Base-by-base conservation (phyloP, 2,797 vertebrate species). In the Coregonus ussuriensis region DNA sequence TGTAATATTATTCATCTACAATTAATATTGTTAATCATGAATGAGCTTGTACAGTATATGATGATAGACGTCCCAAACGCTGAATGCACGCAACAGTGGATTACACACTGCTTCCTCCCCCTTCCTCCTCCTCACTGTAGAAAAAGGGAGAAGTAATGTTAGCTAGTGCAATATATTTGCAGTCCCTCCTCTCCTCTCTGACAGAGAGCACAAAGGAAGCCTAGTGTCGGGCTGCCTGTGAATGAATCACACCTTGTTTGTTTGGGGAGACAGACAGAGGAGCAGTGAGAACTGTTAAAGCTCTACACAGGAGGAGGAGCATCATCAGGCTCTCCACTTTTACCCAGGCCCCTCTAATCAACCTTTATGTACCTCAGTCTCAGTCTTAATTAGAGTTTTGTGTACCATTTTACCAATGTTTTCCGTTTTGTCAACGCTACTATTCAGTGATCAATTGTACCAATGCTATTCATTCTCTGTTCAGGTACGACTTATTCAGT, bases 211-310 rank as follows among this genome's bases (percentile, higher is more conserved):
- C 69, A 79, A 65, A 75, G 73, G 77, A 77, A 66, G 35, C 54
- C 75, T 56, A 13, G 66, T 21, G 74, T 77, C 76, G 54, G 76
- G 25, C 66, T 59, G 75, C 47, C 70, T n/a, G 4, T 76, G 70
- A 76, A 74, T 63, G 69, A 52, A 80, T 84, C 80, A 72, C 75
- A 70, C 74, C 76, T 59, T 80, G 72, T 77, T 80, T 81, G 74
- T 72, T 80, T 76, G 54, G 33, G 74, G 56, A 72, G 41, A 54
- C 67, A 72, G 41, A 54, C 67, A 68, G 74, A 54, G 21, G 69
- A 79, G 69, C 63, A 76, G 79, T 21, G 54, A 71, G 56, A 67
- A 65, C 67, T 65, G 77, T 71, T 74, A 71, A 29, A 35, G 16
- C 29, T 15, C 31, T 16, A 33, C 66, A 75, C 74, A 78, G 31